Percentiles rank a stretch among this genome's conserved stretches.
Conservation (phyloP, 2,113 vertebrate species). For the Azemiops feae region DNA sequence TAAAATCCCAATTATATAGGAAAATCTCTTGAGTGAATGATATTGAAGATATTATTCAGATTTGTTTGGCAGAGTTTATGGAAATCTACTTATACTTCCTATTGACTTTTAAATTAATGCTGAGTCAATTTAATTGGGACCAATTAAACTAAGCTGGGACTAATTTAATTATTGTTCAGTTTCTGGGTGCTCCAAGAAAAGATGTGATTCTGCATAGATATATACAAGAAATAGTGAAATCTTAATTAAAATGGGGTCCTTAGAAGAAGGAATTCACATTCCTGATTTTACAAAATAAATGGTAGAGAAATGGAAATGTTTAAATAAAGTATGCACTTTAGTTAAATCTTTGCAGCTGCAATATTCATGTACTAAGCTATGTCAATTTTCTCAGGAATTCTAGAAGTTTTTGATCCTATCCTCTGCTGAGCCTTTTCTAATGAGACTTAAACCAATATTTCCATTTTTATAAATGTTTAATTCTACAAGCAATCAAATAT, state of each 20-base stretch:
- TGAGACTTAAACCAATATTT: neutral
- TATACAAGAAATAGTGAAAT: neutral
- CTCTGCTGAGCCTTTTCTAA: neutral
- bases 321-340: neutral
- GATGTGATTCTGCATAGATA: neutral
- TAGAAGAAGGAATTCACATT: neutral
- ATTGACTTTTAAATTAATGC: neutral
- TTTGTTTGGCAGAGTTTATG: neutral
- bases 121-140: neutral
- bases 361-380: neutral
- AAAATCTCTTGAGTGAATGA: neutral
- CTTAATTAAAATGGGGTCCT: neutral
- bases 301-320: neutral
- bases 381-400: neutral
- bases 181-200: neutral
- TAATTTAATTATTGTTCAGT: neutral
- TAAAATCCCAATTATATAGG: neutral
- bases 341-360: neutral
- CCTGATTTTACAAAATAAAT: neutral
- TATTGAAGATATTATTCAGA: neutral
- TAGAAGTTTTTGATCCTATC: neutral
- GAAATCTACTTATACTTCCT: neutral
- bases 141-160: neutral
- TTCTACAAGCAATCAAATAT: neutral
- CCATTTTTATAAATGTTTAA: neutral